These are phyloP conservation scores for Psittacula derbiana DNA, from an alignment of 2,797 vertebrate species.

Conservation along the genomic window DNA sequence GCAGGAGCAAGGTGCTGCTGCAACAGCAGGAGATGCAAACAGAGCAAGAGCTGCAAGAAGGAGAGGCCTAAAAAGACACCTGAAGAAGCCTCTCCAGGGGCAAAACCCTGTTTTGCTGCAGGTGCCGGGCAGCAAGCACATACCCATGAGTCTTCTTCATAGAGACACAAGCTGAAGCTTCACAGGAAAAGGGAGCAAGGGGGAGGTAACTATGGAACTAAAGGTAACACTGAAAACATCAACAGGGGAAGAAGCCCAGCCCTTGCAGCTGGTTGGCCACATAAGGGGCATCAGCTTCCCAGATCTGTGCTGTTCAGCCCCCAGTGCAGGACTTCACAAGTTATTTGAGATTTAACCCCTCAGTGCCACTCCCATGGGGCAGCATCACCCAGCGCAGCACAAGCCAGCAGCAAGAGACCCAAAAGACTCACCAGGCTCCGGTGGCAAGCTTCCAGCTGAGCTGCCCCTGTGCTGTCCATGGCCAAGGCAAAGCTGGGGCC, in stretches of 20 bases:
- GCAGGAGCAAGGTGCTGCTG: background rate
- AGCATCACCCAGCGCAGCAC: background rate
- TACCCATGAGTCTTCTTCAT: background rate
- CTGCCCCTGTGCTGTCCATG: rapidly evolving
- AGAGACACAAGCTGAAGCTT: background rate
- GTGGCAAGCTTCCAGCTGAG: rapidly evolving
- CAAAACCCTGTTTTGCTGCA: background rate
- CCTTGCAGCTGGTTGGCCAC: background rate
- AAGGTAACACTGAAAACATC: background rate
- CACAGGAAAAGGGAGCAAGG: too few relatives aligned
- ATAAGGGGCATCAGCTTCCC: background rate
- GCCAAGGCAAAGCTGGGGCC: rapidly evolving
- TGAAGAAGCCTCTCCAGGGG: background rate
- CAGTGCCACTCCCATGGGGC: background rate
- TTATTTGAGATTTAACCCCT: background rate
- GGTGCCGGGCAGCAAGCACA: background rate
- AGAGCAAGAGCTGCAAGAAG: background rate
- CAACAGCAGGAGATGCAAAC: background rate
- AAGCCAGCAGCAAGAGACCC: rapidly evolving
- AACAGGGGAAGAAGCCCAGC: background rate
- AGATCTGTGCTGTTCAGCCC: background rate
- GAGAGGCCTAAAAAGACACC: background rate
- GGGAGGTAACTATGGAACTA: too few relatives aligned
- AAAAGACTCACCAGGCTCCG: rapidly evolving
- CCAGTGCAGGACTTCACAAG: background rate